phyloP scores from a whole-genome alignment of 2,797 vertebrate species.

The Eleutherodactylus coqui region DNA sequence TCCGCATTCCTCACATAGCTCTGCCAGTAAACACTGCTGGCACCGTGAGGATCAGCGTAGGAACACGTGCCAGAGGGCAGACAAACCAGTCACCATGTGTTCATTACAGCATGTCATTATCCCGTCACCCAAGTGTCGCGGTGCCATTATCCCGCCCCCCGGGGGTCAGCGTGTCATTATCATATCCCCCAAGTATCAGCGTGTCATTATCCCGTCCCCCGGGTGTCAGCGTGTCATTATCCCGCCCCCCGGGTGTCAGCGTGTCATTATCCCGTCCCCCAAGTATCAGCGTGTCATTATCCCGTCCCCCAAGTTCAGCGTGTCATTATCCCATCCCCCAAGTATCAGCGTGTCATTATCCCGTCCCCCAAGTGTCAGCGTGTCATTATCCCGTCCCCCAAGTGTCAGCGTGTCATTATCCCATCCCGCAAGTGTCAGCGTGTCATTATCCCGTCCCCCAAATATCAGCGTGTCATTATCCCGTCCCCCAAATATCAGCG shows the following conservation, averaged over 20 bases:
- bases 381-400: background rate
- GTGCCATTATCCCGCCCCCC: too few species aligned
- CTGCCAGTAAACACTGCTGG: background rate
- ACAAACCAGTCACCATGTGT: background rate
- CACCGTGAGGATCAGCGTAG: background rate
- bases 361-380: background rate
- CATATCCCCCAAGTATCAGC: background rate
- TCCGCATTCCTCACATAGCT: conserved; percentile 35
- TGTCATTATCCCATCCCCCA: background rate
- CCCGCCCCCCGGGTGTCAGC: background rate
- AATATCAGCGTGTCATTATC: background rate
- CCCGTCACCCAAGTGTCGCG: too few species aligned
- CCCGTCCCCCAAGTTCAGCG: background rate
- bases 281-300: too few species aligned
- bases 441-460: background rate
- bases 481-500: background rate
- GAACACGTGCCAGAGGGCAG: background rate
- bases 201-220: background rate
- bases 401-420: background rate
- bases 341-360: background rate
- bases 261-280: background rate
- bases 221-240: too few species aligned
- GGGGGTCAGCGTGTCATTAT: background rate
- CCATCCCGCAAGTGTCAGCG: background rate
- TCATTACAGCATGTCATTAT: background rate